These are phyloP conservation scores for Euleptes europaea DNA, from an alignment of 2,113 vertebrate species.

Conservation along the genomic window DNA sequence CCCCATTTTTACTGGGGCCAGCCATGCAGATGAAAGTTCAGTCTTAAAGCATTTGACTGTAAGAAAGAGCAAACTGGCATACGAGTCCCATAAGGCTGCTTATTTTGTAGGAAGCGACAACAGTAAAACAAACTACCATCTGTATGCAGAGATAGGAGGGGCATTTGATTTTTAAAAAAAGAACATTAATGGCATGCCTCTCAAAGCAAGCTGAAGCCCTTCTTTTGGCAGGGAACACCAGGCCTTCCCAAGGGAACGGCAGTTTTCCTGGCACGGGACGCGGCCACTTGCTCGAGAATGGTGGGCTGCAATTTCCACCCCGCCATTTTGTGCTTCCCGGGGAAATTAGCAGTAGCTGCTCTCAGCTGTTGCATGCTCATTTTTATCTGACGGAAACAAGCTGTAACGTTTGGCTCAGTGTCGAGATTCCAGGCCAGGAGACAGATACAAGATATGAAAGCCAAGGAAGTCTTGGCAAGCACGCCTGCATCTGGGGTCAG, in stretches of 20 bases:
- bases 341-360: conserved; percentile 8
- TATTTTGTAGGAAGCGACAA: not conserved
- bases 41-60: not conserved
- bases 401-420: conserved; percentile 2
- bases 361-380: conserved; percentile 17
- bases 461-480: conserved; percentile 5
- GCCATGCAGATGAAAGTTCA: not conserved
- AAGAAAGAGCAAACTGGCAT: not conserved
- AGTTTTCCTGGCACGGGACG: not conserved
- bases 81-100: not conserved
- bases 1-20: not conserved
- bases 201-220: not conserved
- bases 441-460: not conserved
- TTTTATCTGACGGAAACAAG: conserved; percentile 25
- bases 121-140: not conserved
- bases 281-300: not conserved
- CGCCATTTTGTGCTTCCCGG: not conserved
- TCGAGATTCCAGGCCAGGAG: not conserved
- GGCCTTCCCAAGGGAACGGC: not conserved
- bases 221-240: not conserved
- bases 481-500: not conserved
- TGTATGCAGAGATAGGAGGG: not conserved
- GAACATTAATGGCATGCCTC: not conserved
- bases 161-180: not conserved
- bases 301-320: not conserved